These are phyloP conservation scores for Thysanoteuthis rhombus DNA, from an alignment of 2,888 invertebrate species.

Conservation along the genomic window DNA sequence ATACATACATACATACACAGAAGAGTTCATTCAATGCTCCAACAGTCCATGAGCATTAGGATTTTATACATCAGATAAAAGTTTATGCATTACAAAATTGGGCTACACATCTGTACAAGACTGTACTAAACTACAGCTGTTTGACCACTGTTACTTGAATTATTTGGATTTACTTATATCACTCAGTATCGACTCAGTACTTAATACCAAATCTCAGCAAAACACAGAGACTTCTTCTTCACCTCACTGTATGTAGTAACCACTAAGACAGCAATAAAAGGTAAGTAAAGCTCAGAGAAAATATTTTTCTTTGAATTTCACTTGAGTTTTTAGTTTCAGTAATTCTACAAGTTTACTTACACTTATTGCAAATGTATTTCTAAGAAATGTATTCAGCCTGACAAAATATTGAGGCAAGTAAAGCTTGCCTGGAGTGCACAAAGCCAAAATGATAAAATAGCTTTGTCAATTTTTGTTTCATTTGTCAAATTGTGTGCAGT, in stretches of 20 bases:
- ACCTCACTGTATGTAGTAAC: not conserved
- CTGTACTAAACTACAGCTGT: constrained; percentile 12
- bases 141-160: not conserved
- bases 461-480: not conserved
- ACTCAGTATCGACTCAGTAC: not conserved
- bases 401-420: not conserved
- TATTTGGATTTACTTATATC: not conserved
- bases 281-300: not conserved
- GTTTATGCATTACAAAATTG: not conserved
- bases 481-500: not conserved
- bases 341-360: not conserved
- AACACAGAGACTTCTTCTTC: not conserved
- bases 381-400: constrained; percentile 12
- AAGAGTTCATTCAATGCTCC: not conserved
- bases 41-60: not conserved
- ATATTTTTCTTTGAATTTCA: not conserved
- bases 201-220: not conserved
- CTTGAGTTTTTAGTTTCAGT: not conserved
- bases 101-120: not conserved
- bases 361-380: not conserved
- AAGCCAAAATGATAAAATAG: not conserved
- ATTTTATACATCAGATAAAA: not conserved
- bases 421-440: not conserved
- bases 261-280: not conserved
- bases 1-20: not conserved